phyloP scores from a whole-genome alignment of 1,140 invertebrate species.

The Paralvinella palmiformis region DNA sequence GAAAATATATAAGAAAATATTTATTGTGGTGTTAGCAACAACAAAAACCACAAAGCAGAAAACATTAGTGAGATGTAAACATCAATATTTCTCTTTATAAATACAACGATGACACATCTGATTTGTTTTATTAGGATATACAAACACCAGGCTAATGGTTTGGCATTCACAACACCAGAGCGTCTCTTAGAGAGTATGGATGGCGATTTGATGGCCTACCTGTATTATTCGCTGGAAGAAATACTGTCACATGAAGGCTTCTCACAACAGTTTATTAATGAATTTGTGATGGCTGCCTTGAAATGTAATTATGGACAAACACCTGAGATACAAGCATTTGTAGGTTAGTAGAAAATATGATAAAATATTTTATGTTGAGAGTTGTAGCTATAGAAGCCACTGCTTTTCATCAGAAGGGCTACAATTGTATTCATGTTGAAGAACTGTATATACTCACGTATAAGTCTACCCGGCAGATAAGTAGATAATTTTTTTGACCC shows the following conservation, averaged over 20 bases:
- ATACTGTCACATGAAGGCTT: constrained; percentile 51
- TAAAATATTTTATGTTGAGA: background rate
- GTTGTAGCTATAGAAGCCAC: background rate
- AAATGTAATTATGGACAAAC: constrained; percentile 63
- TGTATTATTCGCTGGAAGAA: constrained; percentile 47
- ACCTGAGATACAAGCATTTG: constrained; percentile 57
- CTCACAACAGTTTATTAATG: constrained; percentile 53
- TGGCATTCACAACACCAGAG: constrained; percentile 53
- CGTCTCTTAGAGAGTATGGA: constrained; percentile 56
- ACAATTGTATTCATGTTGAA: background rate
- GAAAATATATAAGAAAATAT: too few relatives aligned
- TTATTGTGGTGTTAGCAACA: too few relatives aligned
- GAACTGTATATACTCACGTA: too few relatives aligned
- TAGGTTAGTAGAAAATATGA: constrained; percentile 49
- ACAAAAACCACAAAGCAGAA: too few relatives aligned
- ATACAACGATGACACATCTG: too few relatives aligned
- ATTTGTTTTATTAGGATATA: constrained; percentile 58
- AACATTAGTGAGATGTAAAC: too few relatives aligned
- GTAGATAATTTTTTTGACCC: background rate
- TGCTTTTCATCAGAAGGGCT: background rate
- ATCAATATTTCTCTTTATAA: too few relatives aligned
- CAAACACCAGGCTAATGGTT: constrained; percentile 52
- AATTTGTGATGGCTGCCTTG: constrained; percentile 56
- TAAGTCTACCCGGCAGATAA: background rate
- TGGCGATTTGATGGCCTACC: constrained; percentile 51